Conservation (phyloP, 2,888 invertebrate species). For the Dermolepida albohirtum region DNA sequence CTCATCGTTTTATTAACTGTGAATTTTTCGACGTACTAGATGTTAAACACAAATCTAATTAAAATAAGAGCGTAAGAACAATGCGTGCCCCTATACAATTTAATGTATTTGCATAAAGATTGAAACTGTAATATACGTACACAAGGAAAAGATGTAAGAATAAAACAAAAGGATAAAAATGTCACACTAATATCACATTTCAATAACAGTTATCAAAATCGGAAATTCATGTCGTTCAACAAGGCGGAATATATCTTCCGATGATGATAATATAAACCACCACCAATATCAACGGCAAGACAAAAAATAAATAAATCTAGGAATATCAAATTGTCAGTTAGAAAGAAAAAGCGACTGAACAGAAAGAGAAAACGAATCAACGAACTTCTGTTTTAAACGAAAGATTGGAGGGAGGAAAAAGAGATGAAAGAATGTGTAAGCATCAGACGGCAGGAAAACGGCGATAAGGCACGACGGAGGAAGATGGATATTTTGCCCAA, state of each 20-base stretch:
- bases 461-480: conserved; percentile 46
- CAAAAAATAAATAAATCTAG: conserved; percentile 47
- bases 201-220: conserved; percentile 37
- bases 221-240: conserved; percentile 40
- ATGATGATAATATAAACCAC: conserved; percentile 37
- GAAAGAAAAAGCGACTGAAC: conserved; percentile 39
- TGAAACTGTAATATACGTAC: too few relatives aligned
- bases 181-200: conserved; percentile 40
- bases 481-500: conserved; percentile 43
- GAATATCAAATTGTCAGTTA: conserved; percentile 50
- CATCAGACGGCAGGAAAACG: conserved; percentile 45
- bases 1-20: too few relatives aligned
- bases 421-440: conserved; percentile 41
- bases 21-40: too few relatives aligned
- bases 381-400: conserved; percentile 14
- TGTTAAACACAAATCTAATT: too few relatives aligned
- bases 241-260: conserved; percentile 37
- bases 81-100: too few relatives aligned
- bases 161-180: conserved; percentile 16
- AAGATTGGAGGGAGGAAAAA: conserved; percentile 16
- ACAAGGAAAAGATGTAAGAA: conserved; percentile 2
- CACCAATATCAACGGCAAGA: conserved; percentile 25
- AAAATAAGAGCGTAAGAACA: too few relatives aligned
- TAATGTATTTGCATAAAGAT: too few relatives aligned
- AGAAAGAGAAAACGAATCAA: conserved; percentile 11